These are phyloP conservation scores for Vesta saturnalis DNA, from an alignment of 2,888 invertebrate genomes.

Conservation along the genomic window DNA sequence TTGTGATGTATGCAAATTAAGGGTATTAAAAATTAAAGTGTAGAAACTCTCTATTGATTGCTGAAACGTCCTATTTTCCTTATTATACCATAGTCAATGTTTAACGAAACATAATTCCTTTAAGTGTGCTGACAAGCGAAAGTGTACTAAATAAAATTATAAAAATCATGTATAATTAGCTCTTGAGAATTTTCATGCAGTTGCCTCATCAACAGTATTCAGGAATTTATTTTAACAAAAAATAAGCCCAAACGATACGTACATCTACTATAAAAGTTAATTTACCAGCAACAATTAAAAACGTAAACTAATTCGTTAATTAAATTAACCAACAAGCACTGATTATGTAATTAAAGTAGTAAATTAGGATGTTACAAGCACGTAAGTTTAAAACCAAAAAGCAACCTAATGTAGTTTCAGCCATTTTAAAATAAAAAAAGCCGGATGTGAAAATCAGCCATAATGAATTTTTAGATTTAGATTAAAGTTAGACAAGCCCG, in stretches of 20 bases:
- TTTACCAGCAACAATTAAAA: slow-evolving; percentile 21
- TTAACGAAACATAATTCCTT: too few species aligned
- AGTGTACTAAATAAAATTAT: too few species aligned
- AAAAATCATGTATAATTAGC: too few species aligned
- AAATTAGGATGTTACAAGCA: slow-evolving; percentile 19
- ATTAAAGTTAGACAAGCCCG: slow-evolving; percentile 47
- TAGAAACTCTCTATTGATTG: neutral
- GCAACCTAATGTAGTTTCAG: slow-evolving; percentile 28
- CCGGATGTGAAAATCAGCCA: slow-evolving; percentile 53
- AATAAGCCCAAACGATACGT: too few species aligned
- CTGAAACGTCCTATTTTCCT: too few species aligned
- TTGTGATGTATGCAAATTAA: slow-evolving; percentile 2
- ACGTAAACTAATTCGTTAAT: slow-evolving; percentile 19
- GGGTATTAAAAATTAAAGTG: slow-evolving; percentile 12
- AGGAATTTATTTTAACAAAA: slow-evolving; percentile 22
- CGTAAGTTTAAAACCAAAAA: slow-evolving; percentile 13
- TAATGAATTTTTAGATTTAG: slow-evolving; percentile 50
- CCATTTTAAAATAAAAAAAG: slow-evolving; percentile 49
- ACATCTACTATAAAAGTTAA: slow-evolving; percentile 14
- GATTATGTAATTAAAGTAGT: slow-evolving; percentile 22
- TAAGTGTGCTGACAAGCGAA: too few species aligned
- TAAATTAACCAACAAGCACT: slow-evolving; percentile 26
- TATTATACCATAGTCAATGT: too few species aligned
- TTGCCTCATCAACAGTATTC: slow-evolving; percentile 9
- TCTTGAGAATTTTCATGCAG: too few species aligned